A percentile compares a stretch with the other conserved stretches of the same genome.
phyloP scores from a whole-genome alignment of 2,113 vertebrate genomes.

The Apodemus speciosus region DNA sequence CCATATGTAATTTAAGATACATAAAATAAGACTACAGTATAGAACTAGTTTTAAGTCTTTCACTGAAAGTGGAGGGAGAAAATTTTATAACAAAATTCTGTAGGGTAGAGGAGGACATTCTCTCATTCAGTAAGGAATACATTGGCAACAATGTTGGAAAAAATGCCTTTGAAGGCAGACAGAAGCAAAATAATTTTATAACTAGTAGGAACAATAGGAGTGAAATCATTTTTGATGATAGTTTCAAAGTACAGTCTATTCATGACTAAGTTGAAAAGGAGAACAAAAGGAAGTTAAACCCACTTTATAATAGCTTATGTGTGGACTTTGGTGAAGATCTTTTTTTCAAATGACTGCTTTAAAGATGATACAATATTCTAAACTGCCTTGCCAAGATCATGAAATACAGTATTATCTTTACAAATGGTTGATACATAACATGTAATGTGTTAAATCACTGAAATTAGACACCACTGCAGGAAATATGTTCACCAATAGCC shows the following conservation, averaged over 20 bases:
- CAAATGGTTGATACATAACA: background rate
- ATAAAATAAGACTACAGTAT: background rate
- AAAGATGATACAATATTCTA: slow-evolving; percentile 30
- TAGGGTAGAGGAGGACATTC: background rate
- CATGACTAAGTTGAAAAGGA: background rate
- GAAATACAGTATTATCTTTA: background rate
- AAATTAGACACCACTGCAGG: background rate
- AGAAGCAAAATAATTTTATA: slow-evolving; percentile 36
- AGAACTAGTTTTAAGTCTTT: background rate
- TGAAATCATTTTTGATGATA: slow-evolving; percentile 37
- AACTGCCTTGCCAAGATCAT: background rate
- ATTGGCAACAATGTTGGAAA: slow-evolving; percentile 32
- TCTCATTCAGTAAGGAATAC: background rate
- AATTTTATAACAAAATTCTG: slow-evolving; percentile 30
- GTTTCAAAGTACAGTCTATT: slow-evolving; percentile 28
- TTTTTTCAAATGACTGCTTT: slow-evolving; percentile 1
- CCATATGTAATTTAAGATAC: background rate
- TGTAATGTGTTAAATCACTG: background rate
- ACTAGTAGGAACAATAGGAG: background rate
- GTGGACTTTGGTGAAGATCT: background rate
- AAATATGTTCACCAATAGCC: background rate
- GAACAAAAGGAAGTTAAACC: slow-evolving; percentile 46
- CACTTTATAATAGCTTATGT: background rate
- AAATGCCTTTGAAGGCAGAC: background rate
- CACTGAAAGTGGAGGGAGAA: background rate